A percentile compares a stretch with the other conserved stretches of the same genome.
Evolutionary conservation across 2,797 vertebrate genomes (phyloP).

Genomic region (Channa striata): DNA sequence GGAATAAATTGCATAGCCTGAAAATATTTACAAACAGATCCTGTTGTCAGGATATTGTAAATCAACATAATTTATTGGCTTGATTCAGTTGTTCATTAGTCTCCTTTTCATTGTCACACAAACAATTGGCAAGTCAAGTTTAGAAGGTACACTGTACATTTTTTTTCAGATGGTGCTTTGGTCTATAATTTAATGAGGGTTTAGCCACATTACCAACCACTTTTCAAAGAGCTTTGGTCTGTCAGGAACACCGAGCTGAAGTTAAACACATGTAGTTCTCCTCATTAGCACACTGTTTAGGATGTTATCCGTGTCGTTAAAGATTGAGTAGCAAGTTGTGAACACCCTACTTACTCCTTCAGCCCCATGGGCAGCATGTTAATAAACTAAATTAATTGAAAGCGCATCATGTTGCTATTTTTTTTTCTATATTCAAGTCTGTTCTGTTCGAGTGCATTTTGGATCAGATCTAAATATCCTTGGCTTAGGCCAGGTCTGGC

Average conservation of each 20-base stretch:
- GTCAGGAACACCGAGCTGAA: not conserved
- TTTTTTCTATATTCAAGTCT: not conserved
- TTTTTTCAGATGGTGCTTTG: conserved; percentile 25
- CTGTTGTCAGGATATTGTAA: not conserved
- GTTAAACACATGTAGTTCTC: conserved; percentile 1
- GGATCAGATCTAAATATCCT: not conserved
- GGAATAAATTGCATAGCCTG: conserved; percentile 12
- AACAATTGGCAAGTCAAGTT: conserved; percentile 34
- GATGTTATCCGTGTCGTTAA: not conserved
- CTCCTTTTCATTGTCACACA: conserved; percentile 15
- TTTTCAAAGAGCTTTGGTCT: not conserved
- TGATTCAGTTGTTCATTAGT: conserved; percentile 26
- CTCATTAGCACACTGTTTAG: not conserved
- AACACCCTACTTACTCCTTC: not conserved
- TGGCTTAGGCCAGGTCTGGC: not conserved
- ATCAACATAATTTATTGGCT: conserved; percentile 22
- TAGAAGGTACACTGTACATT: conserved; percentile 16
- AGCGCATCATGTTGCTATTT: not conserved
- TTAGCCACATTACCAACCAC: conserved; percentile 2
- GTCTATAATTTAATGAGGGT: conserved; percentile 27
- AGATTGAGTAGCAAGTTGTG: conserved; percentile 2
- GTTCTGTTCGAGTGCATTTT: not conserved
- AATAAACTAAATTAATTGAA: not conserved
- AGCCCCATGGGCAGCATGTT: not conserved
- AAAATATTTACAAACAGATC: not conserved